Evolutionary conservation across 2,797 vertebrate genomes (phyloP), one percentile per base, ranked within the genome.

Genomic region (Meriones psammophilus): DNA sequence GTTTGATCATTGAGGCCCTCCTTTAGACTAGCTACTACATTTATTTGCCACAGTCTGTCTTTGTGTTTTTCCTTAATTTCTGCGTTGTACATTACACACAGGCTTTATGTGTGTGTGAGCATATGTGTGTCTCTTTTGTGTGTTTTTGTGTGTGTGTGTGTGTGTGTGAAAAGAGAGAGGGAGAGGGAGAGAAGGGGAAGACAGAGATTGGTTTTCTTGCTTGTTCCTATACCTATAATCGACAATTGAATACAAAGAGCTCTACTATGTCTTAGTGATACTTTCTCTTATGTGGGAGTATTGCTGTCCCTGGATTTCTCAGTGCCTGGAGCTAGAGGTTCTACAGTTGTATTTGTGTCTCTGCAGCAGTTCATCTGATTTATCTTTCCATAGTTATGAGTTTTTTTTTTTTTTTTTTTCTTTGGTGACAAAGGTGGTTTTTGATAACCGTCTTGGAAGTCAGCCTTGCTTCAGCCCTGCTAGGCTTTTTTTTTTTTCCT

Each of bases 1-100:
- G 69, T 94, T 96, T 96, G 71, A 60, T 7, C n/a, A 85, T 10
- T 77, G 30, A 39, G 10, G 28, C 68, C 1, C 14, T 3, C 20
- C 20, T 80, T 90, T n/a, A 79, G 68, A 15, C 50, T 93, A 22
- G 8, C 0, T 46, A 64, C 12, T 73, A 12, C 22, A 7, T 91
- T 56, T 50, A 2, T 81, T n/a, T 54, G 18, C 69, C 22, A 30
- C 33, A 39, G 36, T 13, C 71, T 58, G 88, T 91, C 60, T 94
- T 95, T 93, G 24, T 71, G 14, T 22, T n/a, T 76, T 83, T 87
- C 17, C n/a, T 88, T 69, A 86, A 79, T 92, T 94, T 78, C 20
- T 81, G 26, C 3, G 9, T 69, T 85, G 79, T n/a, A 68, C 6
- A 68, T 77, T 85, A 18, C 5, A 77, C 7, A 77, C 14, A 10